Conservation (phyloP, 2,113 vertebrate genomes). For the Plecturocebus donacophilus region DNA sequence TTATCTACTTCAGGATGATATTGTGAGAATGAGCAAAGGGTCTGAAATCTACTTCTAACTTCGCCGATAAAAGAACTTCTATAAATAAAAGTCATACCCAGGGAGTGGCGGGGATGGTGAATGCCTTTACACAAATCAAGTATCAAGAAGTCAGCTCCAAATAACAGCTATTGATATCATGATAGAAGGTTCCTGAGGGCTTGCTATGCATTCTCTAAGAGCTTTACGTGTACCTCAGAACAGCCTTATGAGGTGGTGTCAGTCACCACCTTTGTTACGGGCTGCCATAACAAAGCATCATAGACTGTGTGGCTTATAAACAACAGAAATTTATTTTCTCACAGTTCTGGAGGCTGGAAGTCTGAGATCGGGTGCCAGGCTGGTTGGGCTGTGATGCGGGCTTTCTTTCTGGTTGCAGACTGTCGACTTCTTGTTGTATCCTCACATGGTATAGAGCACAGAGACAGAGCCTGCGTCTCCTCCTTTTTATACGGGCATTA, state of each 20-base stretch:
- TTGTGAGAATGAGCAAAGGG: not conserved
- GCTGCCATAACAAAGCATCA: not conserved
- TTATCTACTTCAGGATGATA: not conserved
- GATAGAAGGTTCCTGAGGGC: not conserved
- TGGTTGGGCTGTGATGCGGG: too few species aligned
- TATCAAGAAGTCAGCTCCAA: not conserved
- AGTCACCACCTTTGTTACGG: not conserved
- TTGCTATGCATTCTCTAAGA: not conserved
- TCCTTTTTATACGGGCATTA: not conserved
- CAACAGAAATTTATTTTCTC: not conserved
- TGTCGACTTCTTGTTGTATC: not conserved
- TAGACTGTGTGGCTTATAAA: not conserved
- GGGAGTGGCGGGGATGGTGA: not conserved
- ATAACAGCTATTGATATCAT: not conserved
- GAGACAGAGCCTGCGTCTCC: not conserved
- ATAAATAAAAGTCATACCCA: not conserved
- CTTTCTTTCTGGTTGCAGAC: not conserved
- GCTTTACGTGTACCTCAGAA: not conserved
- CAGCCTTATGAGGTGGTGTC: not conserved
- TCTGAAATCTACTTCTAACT: not conserved
- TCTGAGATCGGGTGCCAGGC: not conserved
- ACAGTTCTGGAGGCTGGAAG: not conserved
- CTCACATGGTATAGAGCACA: not conserved
- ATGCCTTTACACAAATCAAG: not conserved
- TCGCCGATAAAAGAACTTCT: not conserved